Base-by-base conservation (phyloP, 2,797 vertebrate genomes). In the Gallirallus australis region DNA sequence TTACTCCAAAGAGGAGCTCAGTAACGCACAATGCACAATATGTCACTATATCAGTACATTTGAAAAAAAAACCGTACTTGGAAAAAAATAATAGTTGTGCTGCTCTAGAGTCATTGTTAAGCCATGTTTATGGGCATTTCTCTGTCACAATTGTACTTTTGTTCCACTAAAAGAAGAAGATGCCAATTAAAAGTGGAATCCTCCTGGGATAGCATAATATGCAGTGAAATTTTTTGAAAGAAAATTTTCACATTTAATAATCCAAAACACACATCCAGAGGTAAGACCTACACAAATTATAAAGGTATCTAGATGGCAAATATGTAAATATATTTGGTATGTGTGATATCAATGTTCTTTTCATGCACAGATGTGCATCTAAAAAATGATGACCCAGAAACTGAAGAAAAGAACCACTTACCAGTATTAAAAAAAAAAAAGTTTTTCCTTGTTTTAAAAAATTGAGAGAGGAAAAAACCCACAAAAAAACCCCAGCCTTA, bases 391-490 rank as follows among this genome's bases (percentile, higher is more conserved):
- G 0, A 57, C 57, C 60, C 27, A 73, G 27, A 54, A 91, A 57
- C 4, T 37, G 50, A 78, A 54, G 12, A 69, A 75, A 75, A 15
- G 2, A 25, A 59, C 4, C 15, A 15, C 79, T 94, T 82, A 8
- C 8, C n/a, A 35, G n/a, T 5, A 61, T 12, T 33, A 82, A 71
- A 85, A 50, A 35, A 7, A 53, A 53, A 30, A 53, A 11, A 11
- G 9, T 47, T 23, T 47, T 47, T 47, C 12, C 20, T 47, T 4
- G 17, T 93, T 91, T 90, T 61, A 82, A 85, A 66, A 8, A 54
- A 35, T 6, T 2, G 5, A 64, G n/a, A 42, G 11, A 28, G 14
- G 18, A 8, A 59, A 31, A 53, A 30, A 6, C 0, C 1, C 20
- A 42, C 13, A 65, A 87, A 78, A 3, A 45, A 45, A 42, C 7